Base-by-base conservation (phyloP, 2,888 invertebrate species). In the Drosophila nigritarsus region DNA sequence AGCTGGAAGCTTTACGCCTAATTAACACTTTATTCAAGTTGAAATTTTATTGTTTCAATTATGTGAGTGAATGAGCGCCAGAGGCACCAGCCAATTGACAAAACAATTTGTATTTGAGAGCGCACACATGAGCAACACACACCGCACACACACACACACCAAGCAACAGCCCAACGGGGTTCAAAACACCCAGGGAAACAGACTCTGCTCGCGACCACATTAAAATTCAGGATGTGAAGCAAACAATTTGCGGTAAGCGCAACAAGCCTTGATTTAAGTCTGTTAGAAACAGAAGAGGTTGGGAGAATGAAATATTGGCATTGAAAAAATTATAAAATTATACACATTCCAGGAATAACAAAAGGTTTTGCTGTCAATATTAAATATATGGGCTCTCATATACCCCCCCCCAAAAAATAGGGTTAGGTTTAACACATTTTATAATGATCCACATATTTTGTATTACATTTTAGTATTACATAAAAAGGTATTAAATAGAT, bases 191-290 rank as follows among this genome's bases (percentile, higher is more conserved):
- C 67, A 38, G 30, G 36, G 54, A 27, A 64, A 38, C 72, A 32
- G 20, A 51, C 49, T 50, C 59, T 36, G 64, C 71, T 62, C 70
- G 62, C 58, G 69, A 59, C 55, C 77, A 64, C 80, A 90, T 89
- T 89, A 82, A 90, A 83, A 89, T 89, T 90, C 89, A 88, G 91
- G 76, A 87, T 78, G 91, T 71, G 87, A 77, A 56, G 62, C 73
- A 70, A 73, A 80, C 89, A 73, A 87, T 89, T 88, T 90, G 89
- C 65, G 72, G 64, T 45, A 29, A 65, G 65, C 72, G 76, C 80
- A 80, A 78, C 79, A 75, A 80, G 75, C 69, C 63, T 53, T 36
- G 59, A 60, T 64, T 63, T 34, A 45, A 45, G 45, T 36, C 67
- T 9, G n/a, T 9, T 6, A 18, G 34, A 29, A 53, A 67, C 36